Evolutionary conservation across 1,140 invertebrate species (phyloP).

Genomic region (Solenopsis invicta): DNA sequence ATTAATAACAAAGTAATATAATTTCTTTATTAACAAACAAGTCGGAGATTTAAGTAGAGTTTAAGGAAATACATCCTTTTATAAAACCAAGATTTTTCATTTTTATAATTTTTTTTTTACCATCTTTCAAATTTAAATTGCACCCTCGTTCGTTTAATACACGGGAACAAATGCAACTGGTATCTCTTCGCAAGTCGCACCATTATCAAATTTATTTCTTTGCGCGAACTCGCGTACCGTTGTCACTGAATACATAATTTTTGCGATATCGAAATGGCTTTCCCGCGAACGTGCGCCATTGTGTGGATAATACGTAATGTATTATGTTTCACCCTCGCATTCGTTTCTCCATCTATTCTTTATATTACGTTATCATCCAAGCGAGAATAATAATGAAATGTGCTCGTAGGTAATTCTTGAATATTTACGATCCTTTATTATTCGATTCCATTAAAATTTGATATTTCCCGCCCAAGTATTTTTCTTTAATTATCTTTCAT

Average conservation of each 20-base stretch:
- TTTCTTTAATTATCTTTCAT: not conserved
- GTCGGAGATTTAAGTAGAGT: not conserved
- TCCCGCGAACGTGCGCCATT: not conserved
- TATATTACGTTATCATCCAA: constrained; percentile 30
- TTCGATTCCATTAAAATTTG: not conserved
- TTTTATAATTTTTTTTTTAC: no score
- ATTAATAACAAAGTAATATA: not conserved
- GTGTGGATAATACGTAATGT: not conserved
- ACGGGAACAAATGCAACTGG: not conserved
- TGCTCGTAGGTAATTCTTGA: not conserved
- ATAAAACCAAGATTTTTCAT: not conserved
- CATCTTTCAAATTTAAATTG: not conserved
- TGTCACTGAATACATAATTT: not conserved
- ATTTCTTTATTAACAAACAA: not conserved
- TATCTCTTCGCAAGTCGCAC: not conserved
- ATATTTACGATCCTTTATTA: constrained; percentile 18
- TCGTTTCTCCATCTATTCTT: not conserved
- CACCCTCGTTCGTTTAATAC: not conserved
- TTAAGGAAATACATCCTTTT: not conserved
- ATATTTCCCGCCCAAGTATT: not conserved
- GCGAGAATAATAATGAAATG: constrained; percentile 16
- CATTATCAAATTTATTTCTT: not conserved
- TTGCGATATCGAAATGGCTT: constrained; percentile 17
- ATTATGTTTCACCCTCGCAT: not conserved
- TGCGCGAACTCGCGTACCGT: not conserved